Evolutionary conservation across 2,888 invertebrate species (phyloP).

Genomic region (Mycalesis mineus): DNA sequence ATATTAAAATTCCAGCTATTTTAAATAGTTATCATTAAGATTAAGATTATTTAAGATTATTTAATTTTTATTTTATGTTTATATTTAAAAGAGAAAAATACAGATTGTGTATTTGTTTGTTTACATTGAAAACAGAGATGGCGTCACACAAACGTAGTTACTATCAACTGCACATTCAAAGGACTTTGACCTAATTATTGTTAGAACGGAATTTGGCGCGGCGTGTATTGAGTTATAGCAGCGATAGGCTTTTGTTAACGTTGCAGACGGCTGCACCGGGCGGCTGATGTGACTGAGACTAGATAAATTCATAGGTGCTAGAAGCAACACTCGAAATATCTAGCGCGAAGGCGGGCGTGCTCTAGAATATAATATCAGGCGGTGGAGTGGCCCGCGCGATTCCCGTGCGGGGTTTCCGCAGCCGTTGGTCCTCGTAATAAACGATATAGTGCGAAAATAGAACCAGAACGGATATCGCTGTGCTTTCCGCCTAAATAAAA

Average conservation of each 20-base stretch:
- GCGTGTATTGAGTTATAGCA: slow-evolving; percentile 8
- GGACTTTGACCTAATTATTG: slow-evolving; percentile 19
- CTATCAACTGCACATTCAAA: slow-evolving; percentile 4
- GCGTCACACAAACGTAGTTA: not conserved
- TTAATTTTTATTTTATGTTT: not conserved
- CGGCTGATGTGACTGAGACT: slow-evolving; percentile 67
- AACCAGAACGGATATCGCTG: slow-evolving; percentile 58
- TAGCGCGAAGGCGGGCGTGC: slow-evolving; percentile 71
- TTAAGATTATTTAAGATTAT: too few species aligned
- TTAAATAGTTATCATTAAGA: too few species aligned
- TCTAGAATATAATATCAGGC: slow-evolving; percentile 78
- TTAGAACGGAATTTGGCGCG: slow-evolving; percentile 5
- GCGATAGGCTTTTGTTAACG: slow-evolving; percentile 43
- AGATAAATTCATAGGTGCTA: slow-evolving; percentile 73
- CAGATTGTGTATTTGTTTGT: not conserved
- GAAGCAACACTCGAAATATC: slow-evolving; percentile 77
- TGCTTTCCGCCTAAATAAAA: slow-evolving; percentile 70
- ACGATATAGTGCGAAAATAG: slow-evolving; percentile 74
- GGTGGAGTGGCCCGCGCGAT: slow-evolving; percentile 64
- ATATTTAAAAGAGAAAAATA: not conserved
- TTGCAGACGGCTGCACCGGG: slow-evolving; percentile 67
- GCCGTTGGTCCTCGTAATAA: slow-evolving; percentile 59
- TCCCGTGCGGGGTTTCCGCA: slow-evolving; percentile 45
- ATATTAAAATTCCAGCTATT: too few species aligned
- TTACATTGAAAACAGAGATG: not conserved